These are phyloP conservation scores for Maniola hyperantus DNA, from an alignment of 2,888 invertebrate species.

Conservation along the genomic window DNA sequence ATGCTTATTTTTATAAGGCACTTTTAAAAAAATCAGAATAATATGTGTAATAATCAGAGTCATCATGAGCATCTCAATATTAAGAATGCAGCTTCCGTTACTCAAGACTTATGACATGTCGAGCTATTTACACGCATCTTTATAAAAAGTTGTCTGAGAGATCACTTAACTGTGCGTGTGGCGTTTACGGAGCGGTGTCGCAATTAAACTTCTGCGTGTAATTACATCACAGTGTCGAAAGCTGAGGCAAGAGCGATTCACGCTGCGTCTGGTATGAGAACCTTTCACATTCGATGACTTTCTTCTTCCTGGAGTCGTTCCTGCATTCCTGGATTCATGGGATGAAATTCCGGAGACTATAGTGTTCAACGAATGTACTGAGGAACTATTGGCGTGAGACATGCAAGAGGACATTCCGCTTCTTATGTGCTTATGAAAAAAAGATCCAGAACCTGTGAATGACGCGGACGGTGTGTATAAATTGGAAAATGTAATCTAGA, in stretches of 20 bases:
- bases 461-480: no score
- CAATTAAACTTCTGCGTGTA: conserved; percentile 29
- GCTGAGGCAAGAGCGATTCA: conserved; percentile 15
- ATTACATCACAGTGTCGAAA: conserved; percentile 30
- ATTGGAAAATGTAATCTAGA: no score
- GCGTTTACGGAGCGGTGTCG: conserved; percentile 20
- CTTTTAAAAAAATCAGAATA: no score
- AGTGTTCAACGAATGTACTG: neutral
- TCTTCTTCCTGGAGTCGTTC: neutral
- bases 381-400: neutral
- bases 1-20: no score
- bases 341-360: neutral
- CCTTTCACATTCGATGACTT: conserved; percentile 17
- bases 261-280: conserved; percentile 19
- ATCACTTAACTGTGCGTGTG: conserved; percentile 17
- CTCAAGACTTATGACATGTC: neutral
- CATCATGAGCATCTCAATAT: neutral
- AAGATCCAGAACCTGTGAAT: no score
- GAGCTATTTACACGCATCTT: conserved; percentile 11
- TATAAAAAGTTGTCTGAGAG: conserved; percentile 18
- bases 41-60: neutral
- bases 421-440: neutral
- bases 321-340: neutral
- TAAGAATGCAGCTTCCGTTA: neutral
- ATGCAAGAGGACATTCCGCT: neutral